These are phyloP conservation scores for Cyrtonyx montezumae DNA, from an alignment of 2,113 vertebrate species.

Conservation along the genomic window DNA sequence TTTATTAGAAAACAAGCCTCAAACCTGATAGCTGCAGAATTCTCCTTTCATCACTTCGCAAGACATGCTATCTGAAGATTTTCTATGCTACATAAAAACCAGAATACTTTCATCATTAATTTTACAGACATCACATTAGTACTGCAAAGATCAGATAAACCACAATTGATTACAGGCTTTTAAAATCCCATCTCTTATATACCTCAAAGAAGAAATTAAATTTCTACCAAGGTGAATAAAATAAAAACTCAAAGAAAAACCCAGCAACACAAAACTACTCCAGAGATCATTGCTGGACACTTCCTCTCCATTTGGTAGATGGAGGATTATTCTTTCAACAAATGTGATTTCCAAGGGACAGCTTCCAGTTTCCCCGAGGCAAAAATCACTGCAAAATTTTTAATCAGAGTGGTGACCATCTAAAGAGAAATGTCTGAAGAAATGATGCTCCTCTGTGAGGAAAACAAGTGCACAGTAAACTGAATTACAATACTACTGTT, in stretches of 20 bases:
- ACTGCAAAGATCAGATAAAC: background rate
- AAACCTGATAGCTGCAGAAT: background rate
- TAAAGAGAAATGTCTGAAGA: background rate
- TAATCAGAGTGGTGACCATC: background rate
- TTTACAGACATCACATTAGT: background rate
- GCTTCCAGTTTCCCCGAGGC: background rate
- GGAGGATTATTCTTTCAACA: background rate
- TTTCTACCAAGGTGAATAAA: background rate
- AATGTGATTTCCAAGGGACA: background rate
- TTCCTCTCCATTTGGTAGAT: background rate
- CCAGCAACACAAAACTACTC: background rate
- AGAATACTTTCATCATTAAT: background rate
- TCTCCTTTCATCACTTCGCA: background rate
- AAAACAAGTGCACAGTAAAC: background rate
- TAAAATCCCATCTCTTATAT: background rate
- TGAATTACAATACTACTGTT: background rate
- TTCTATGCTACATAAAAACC: background rate
- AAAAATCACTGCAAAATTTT: conserved; percentile 11
- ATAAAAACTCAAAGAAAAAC: background rate
- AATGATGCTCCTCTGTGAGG: background rate
- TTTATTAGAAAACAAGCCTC: background rate
- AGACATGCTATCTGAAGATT: background rate
- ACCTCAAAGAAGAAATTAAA: background rate
- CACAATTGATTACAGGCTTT: background rate
- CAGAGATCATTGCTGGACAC: background rate